Evolutionary conservation across 2,113 vertebrate genomes (phyloP).

Genomic region (Motacilla alba): DNA sequence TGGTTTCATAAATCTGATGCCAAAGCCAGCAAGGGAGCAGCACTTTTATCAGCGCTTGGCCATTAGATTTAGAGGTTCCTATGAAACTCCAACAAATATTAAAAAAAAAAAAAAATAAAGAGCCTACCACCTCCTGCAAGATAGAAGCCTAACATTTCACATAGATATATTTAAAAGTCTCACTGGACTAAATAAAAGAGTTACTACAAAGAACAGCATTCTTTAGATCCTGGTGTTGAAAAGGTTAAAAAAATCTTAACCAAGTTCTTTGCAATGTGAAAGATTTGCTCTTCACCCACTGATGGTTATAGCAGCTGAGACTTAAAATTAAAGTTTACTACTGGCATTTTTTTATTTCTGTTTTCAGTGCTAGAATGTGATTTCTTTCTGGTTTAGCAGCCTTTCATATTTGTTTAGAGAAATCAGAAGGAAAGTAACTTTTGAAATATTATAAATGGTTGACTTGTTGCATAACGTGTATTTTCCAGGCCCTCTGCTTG

Average conservation of each 20-base stretch:
- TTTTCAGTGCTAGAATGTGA: neutral
- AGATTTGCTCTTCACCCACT: neutral
- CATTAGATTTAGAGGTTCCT: neutral
- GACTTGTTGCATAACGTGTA: neutral
- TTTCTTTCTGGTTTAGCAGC: neutral
- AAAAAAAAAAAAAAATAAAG: too few species aligned
- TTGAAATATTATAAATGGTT: conserved; percentile 22
- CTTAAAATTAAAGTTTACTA: neutral
- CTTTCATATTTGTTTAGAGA: conserved; percentile 19
- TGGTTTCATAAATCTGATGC: neutral
- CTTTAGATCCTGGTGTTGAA: neutral
- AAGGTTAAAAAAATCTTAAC: neutral
- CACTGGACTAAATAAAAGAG: neutral
- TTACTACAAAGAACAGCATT: neutral
- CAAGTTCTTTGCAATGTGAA: neutral
- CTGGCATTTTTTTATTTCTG: neutral
- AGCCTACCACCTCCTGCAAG: neutral
- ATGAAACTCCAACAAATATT: neutral
- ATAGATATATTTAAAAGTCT: neutral
- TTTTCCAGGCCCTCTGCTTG: neutral
- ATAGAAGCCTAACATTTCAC: neutral
- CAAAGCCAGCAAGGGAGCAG: neutral
- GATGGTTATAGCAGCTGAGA: neutral
- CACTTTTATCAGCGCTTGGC: neutral
- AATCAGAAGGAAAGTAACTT: neutral